phyloP scores from a whole-genome alignment of 2,888 invertebrate species.

The Volucella inflata region DNA sequence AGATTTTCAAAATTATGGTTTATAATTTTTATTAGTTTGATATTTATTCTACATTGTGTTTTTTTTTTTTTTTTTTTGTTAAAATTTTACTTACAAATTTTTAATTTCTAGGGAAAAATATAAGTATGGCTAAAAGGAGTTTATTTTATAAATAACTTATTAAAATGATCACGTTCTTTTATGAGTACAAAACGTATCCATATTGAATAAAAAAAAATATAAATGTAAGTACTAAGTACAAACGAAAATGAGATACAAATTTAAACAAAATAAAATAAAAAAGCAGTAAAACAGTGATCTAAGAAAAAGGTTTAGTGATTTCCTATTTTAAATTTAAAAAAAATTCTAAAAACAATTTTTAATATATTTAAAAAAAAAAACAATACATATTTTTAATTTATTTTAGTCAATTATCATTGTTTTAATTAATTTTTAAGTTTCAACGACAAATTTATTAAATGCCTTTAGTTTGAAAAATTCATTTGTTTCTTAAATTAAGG shows the following conservation, averaged over 20 bases:
- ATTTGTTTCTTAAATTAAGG: conserved; percentile 1
- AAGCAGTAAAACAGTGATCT: conserved; percentile 12
- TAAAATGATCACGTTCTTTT: conserved; percentile 58
- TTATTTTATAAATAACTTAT: conserved; percentile 17
- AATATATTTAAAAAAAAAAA: not conserved
- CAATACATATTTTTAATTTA: conserved; percentile 19
- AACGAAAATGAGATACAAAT: conserved; percentile 57
- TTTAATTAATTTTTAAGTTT: not conserved
- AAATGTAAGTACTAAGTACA: conserved; percentile 54
- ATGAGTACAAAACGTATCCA: conserved; percentile 61
- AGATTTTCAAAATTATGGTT: conserved; percentile 77
- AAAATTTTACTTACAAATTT: not conserved
- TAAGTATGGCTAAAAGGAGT: conserved; percentile 63
- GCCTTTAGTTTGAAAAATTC: conserved; percentile 20
- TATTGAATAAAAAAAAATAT: conserved; percentile 47
- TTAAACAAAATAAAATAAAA: conserved; percentile 42
- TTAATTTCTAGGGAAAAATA: conserved; percentile 62
- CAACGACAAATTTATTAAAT: conserved; percentile 10
- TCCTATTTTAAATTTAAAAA: not conserved
- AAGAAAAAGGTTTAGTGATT: conserved; percentile 14
- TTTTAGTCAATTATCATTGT: not conserved
- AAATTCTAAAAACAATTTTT: not conserved
- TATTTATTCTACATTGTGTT: not conserved
- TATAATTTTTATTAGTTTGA: not conserved
- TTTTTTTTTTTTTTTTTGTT: conserved; percentile 11